Evolutionary conservation across 2,797 vertebrate species (phyloP).

Genomic region (Zalophus californianus): DNA sequence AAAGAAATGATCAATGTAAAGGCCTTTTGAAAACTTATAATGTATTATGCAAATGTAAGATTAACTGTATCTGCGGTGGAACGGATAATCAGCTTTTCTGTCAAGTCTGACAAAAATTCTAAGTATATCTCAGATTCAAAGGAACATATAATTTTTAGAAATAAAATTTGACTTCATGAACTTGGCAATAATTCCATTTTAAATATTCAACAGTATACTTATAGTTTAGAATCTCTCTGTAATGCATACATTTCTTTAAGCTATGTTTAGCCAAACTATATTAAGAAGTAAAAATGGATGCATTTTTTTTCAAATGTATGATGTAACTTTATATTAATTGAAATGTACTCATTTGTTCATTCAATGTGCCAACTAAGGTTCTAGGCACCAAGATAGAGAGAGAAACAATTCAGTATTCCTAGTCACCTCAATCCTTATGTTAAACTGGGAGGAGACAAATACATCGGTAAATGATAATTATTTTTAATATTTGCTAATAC

Average conservation of each 20-base stretch:
- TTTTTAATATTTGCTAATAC: not conserved
- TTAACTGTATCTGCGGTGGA: not conserved
- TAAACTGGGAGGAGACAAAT: not conserved
- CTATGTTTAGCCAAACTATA: not conserved
- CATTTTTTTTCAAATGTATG: not conserved
- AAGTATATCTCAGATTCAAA: not conserved
- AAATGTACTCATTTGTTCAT: not conserved
- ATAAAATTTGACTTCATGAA: not conserved
- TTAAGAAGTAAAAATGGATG: not conserved
- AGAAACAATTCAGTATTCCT: not conserved
- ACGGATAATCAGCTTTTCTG: not conserved
- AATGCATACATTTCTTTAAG: not conserved
- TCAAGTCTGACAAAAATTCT: not conserved
- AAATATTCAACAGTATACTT: not conserved
- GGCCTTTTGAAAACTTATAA: not conserved
- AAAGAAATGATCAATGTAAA: not conserved
- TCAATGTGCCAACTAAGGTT: not conserved
- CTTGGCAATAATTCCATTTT: not conserved
- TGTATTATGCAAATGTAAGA: not conserved
- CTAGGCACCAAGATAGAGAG: not conserved
- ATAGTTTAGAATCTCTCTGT: not conserved
- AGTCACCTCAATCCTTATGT: not conserved
- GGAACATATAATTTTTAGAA: slow-evolving; percentile 5
- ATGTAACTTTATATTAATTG: not conserved
- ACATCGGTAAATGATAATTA: not conserved